phyloP scores from a whole-genome alignment of 2,888 invertebrate species.

The Cataglyphis livida region DNA sequence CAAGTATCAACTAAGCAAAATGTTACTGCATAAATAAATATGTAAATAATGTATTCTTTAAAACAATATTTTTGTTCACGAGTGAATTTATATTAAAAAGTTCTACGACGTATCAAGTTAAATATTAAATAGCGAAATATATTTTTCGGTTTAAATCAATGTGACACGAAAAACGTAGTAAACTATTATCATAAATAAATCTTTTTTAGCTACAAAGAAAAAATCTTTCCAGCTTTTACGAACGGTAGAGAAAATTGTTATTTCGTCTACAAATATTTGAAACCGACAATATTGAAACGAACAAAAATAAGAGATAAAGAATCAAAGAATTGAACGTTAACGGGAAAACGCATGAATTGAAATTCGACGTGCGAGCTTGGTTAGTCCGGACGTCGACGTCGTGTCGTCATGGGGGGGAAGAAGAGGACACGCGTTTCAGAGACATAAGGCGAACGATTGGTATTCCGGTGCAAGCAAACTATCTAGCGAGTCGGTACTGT shows the following conservation, averaged over 20 bases:
- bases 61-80: background rate
- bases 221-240: background rate
- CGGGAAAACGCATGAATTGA: slow-evolving; percentile 67
- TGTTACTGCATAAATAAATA: background rate
- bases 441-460: slow-evolving; percentile 55
- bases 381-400: slow-evolving; percentile 27
- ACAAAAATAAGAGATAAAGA: slow-evolving; percentile 23
- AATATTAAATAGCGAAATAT: background rate
- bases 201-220: background rate
- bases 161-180: background rate
- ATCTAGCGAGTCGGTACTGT: slow-evolving; percentile 59
- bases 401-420: slow-evolving; percentile 19
- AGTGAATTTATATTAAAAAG: background rate
- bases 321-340: slow-evolving; percentile 50
- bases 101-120: background rate
- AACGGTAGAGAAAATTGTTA: slow-evolving; percentile 34
- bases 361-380: slow-evolving; percentile 64
- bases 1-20: background rate
- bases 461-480: slow-evolving; percentile 61
- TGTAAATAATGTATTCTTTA: background rate
- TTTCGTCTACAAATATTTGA: slow-evolving; percentile 52
- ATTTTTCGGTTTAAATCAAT: background rate
- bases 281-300: slow-evolving; percentile 28
- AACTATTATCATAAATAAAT: background rate
- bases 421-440: slow-evolving; percentile 30